Conservation (phyloP, 2,113 vertebrate genomes). For the Peromyscus leucopus region DNA sequence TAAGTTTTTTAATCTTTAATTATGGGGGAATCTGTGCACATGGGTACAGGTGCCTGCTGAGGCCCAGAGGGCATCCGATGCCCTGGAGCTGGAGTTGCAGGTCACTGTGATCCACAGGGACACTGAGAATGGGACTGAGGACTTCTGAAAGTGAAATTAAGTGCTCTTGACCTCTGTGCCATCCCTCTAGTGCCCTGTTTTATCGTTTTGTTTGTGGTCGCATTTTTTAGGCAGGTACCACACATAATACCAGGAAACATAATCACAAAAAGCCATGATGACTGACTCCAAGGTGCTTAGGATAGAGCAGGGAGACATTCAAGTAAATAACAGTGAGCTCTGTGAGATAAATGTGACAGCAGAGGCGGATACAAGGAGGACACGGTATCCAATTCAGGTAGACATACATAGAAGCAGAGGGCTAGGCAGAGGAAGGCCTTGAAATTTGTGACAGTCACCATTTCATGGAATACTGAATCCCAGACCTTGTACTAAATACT, state of each 20-base stretch:
- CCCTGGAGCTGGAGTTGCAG: neutral
- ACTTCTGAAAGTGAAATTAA: neutral
- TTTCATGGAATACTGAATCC: neutral
- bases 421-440: neutral
- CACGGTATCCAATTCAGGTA: neutral
- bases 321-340: neutral
- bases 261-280: neutral
- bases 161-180: no score
- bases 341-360: neutral
- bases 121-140: neutral
- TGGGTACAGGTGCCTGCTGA: neutral
- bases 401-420: neutral
- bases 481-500: neutral
- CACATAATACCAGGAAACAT: neutral
- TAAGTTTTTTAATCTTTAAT: neutral
- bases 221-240: neutral
- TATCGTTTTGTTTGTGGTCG: neutral
- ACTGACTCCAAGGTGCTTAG: neutral
- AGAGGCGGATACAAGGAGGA: neutral
- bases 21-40: neutral
- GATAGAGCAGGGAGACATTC: neutral
- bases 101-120: neutral
- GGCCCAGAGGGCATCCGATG: no score
- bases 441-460: neutral
- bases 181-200: neutral